Conservation (phyloP, 2,113 vertebrate species). For the Oxyruncus cristatus region DNA sequence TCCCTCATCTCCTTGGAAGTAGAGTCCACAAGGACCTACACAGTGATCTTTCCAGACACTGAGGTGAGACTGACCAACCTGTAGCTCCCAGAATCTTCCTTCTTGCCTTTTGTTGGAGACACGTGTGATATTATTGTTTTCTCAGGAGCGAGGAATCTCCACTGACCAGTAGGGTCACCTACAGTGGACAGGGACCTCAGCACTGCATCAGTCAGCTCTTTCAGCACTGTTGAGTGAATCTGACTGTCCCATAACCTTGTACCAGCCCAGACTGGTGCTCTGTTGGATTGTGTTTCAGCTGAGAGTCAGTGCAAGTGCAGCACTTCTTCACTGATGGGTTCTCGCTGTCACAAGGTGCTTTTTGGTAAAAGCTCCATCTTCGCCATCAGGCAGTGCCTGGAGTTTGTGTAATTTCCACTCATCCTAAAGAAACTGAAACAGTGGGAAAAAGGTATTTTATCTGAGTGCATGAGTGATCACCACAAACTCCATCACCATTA, state of each 20-base stretch:
- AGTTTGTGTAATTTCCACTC: not conserved
- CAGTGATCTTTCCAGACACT: not conserved
- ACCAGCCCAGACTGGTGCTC: not conserved
- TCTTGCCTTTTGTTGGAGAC: not conserved
- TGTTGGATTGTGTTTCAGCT: not conserved
- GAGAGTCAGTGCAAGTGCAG: not conserved
- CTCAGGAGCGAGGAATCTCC: not conserved
- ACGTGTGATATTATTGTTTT: not conserved
- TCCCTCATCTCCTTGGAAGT: not conserved
- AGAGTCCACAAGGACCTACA: not conserved
- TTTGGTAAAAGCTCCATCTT: not conserved
- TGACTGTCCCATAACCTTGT: not conserved
- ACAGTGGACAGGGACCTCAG: not conserved
- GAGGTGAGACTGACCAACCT: not conserved
- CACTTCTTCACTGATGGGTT: not conserved
- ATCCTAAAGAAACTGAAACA: not conserved
- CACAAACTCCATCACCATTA: accelerated
- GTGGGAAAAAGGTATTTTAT: not conserved
- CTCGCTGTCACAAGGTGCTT: not conserved
- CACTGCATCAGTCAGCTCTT: not conserved
- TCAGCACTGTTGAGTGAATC: not conserved
- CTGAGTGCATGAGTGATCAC: not conserved
- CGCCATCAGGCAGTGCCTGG: not conserved
- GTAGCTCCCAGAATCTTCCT: not conserved
- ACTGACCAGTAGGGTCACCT: not conserved